phyloP scores from a whole-genome alignment of 1,140 invertebrate genomes.

The Globodera rostochiensis region DNA sequence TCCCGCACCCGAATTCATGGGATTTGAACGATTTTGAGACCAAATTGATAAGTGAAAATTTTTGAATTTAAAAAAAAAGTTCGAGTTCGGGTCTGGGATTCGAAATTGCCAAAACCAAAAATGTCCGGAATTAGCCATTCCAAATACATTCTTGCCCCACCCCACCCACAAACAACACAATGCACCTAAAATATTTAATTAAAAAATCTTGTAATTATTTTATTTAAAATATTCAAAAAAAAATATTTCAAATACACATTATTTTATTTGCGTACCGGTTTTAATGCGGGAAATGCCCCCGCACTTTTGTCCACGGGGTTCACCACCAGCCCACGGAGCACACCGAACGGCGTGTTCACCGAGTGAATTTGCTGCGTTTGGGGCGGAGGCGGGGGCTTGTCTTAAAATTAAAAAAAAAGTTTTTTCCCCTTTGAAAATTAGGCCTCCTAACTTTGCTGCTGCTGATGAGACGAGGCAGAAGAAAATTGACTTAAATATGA shows the following conservation, averaged over 20 bases:
- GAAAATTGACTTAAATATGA: not conserved
- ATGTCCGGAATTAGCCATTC: too few relatives aligned
- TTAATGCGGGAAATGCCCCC: not conserved
- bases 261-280: not conserved
- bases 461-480: not conserved
- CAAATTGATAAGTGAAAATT: too few relatives aligned
- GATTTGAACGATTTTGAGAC: too few relatives aligned
- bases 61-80: too few relatives aligned
- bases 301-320: slow-evolving; percentile 9
- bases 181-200: too few relatives aligned
- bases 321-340: slow-evolving; percentile 55
- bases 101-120: too few relatives aligned
- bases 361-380: slow-evolving; percentile 9
- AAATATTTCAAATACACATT: not conserved
- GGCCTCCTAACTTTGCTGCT: not conserved
- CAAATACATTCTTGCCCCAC: slow-evolving; percentile 40
- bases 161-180: slow-evolving; percentile 8
- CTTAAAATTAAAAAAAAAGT: too few relatives aligned
- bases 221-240: not conserved
- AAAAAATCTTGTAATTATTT: not conserved
- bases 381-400: not conserved
- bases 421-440: not conserved
- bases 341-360: slow-evolving; percentile 61
- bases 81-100: too few relatives aligned
- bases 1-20: too few relatives aligned